A percentile compares a stretch with the other conserved stretches of the same genome.
phyloP scores from a whole-genome alignment of 2,113 vertebrate genomes.

The Turdus rufiventris region DNA sequence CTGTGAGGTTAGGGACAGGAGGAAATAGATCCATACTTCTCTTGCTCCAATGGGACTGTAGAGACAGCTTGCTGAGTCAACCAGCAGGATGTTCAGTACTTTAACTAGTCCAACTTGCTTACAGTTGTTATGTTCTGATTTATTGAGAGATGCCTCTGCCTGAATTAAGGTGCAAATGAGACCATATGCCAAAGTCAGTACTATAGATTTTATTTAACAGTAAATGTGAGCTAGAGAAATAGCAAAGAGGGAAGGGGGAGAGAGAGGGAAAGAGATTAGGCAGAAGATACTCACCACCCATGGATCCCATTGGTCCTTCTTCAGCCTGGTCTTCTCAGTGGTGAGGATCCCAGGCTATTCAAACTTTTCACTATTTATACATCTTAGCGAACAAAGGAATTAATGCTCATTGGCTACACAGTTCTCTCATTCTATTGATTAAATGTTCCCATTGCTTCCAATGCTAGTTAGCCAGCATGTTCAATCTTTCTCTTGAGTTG shows the following conservation, averaged over 20 bases:
- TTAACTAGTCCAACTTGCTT: background rate
- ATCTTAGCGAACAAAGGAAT: background rate
- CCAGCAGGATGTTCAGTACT: background rate
- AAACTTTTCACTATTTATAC: background rate
- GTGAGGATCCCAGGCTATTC: background rate
- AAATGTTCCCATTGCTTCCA: background rate
- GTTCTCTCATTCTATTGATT: background rate
- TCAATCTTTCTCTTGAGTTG: background rate
- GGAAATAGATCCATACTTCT: background rate
- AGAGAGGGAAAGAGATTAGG: background rate
- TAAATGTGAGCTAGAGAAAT: background rate
- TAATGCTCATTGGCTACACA: background rate
- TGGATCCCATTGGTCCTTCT: background rate
- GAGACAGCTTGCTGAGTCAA: background rate
- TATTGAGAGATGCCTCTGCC: background rate
- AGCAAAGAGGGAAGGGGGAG: background rate
- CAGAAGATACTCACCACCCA: background rate
- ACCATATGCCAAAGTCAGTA: background rate
- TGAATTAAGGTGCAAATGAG: background rate
- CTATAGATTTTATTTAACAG: background rate
- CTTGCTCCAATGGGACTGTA: background rate
- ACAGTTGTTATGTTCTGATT: background rate
- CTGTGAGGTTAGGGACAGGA: background rate
- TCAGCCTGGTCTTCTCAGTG: background rate
- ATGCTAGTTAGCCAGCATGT: background rate